Evolutionary conservation across 2,797 vertebrate species (phyloP), one percentile per base, ranked within the genome.

Genomic region (Epinephelus malabaricus): DNA sequence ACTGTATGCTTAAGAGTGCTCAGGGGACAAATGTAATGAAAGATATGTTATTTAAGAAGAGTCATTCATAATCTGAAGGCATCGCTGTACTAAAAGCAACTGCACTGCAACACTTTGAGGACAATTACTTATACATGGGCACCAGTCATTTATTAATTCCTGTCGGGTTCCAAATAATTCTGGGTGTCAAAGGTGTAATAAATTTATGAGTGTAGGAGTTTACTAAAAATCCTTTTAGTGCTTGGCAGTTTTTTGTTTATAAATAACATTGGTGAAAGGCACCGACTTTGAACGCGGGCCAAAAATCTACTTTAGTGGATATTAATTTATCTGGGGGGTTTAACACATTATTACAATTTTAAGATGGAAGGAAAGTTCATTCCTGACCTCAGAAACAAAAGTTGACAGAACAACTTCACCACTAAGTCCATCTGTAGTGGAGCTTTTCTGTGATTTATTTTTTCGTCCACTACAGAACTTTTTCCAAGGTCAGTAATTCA

Each of bases 261-360:
- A 58, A 86, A 78, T 70, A 77, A 81, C 15, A 12, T 17, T 2
- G 27, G 21, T 43, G 61, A 56, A 78, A 86, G 34, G 68, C 23
- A 69, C 58, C 21, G 61, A 23, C 56, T 70, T 63, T 84, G 85
- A 83, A 55, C 62, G 25, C 1, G 0, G 46, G 83, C 79, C 86
- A 87, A 71, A 81, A 71, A 23, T 79, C 69, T 85, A 84, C 84
- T 90, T 88, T 73, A 81, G 79, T 47, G 25, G 65, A 76, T 69
- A 23, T 45, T 78, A 30, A 88, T 83, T 81, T 73, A 77, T 85
- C 53, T 50, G 59, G 56, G 62, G 73, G 56, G 18, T 69, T 69
- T 18, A 19, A 60, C 50, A 54, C 30, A 49, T 51, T 25, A 73
- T 76, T 68, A 65, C 50, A 64, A 73, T 73, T 79, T 82, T 71